Evolutionary conservation across 2,888 invertebrate genomes (phyloP).

Genomic region (Andricus quercusramuli): DNA sequence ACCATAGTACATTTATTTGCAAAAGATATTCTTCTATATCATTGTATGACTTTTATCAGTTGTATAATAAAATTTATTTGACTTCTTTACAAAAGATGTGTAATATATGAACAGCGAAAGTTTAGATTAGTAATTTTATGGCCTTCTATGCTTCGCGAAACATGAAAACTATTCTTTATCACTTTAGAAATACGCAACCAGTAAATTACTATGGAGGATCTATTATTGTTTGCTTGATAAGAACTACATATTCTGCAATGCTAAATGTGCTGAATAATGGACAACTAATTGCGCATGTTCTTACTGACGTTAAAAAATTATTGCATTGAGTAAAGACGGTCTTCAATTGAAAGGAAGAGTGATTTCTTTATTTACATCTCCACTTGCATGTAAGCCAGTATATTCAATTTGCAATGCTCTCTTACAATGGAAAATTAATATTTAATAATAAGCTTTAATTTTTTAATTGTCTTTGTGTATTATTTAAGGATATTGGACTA

Average conservation of each 20-base stretch:
- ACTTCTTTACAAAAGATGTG: not conserved
- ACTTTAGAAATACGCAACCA: not conserved
- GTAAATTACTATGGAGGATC: slow-evolving; percentile 2
- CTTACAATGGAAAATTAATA: too few relatives aligned
- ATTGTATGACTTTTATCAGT: too few relatives aligned
- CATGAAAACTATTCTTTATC: slow-evolving; percentile 16
- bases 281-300: not conserved
- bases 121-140: not conserved
- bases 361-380: not conserved
- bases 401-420: too few relatives aligned
- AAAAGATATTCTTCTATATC: too few relatives aligned
- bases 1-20: too few relatives aligned
- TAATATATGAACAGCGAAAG: not conserved
- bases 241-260: slow-evolving; percentile 6
- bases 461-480: too few relatives aligned
- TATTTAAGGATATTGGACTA: too few relatives aligned
- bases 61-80: too few relatives aligned
- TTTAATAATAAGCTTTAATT: too few relatives aligned
- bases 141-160: not conserved
- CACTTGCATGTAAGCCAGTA: not conserved
- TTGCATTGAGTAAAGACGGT: not conserved
- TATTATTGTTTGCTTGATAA: slow-evolving; percentile 1
- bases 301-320: not conserved
- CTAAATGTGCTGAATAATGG: not conserved
- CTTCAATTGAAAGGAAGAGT: not conserved